phyloP scores from a whole-genome alignment of 2,113 vertebrate genomes.

The Prunella fulvescens region DNA sequence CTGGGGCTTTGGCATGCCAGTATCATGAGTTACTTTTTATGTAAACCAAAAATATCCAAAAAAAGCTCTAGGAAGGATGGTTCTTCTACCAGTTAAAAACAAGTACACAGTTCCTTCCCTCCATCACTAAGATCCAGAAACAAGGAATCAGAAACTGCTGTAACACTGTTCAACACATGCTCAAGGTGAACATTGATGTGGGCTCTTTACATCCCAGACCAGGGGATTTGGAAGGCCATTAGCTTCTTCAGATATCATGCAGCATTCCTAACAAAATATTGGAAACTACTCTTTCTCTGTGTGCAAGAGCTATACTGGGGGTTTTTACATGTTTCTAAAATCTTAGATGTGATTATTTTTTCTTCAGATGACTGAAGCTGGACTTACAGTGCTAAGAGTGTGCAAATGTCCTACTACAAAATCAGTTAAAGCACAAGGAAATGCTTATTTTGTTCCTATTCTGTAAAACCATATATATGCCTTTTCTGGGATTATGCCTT shows the following conservation, averaged over 20 bases:
- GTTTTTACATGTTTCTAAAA: not conserved
- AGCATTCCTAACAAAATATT: not conserved
- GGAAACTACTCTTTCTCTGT: not conserved
- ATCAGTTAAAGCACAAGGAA: not conserved
- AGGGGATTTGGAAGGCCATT: not conserved
- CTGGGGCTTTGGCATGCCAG: not conserved
- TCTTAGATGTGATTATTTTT: not conserved
- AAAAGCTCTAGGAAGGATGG: not conserved
- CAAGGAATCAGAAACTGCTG: not conserved
- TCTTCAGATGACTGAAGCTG: not conserved
- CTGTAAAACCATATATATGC: not conserved
- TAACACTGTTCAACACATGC: not conserved
- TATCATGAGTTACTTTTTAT: not conserved
- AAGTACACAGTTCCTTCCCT: not conserved
- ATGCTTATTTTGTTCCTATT: not conserved
- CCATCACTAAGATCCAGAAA: not conserved
- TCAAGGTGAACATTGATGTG: not conserved
- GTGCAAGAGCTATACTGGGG: not conserved
- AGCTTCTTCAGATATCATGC: not conserved
- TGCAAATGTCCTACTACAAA: not conserved
- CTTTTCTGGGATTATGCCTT: not conserved
- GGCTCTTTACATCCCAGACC: not conserved
- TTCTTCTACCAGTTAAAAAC: not conserved
- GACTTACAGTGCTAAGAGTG: fast-evolving
- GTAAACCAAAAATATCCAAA: not conserved